Evolutionary conservation across 2,797 vertebrate species (phyloP).

Genomic region (Aeoliscus strigatus): DNA sequence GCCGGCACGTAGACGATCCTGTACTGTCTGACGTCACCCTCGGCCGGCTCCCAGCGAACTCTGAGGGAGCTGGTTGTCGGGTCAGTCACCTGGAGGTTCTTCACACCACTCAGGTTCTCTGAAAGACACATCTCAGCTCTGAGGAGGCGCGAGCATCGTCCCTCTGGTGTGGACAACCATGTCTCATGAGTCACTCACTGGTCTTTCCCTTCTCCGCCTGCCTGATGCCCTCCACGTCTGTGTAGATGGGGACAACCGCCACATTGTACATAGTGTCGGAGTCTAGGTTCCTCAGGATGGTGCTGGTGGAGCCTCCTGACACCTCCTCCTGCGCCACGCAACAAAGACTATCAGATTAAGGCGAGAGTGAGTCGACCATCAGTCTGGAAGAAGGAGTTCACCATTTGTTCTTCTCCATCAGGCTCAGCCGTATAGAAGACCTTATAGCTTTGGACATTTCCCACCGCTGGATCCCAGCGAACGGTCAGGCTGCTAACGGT

Average conservation of each 20-base stretch:
- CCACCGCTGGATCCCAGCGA: slow-evolving; percentile 91
- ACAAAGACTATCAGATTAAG: not conserved
- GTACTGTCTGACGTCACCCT: slow-evolving; percentile 90
- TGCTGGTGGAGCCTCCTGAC: slow-evolving; percentile 85
- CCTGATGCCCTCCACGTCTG: slow-evolving; percentile 86
- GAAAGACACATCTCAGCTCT: slow-evolving; percentile 27
- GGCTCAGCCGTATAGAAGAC: slow-evolving; percentile 80
- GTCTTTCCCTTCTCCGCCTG: slow-evolving; percentile 84
- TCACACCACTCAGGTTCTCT: slow-evolving; percentile 87
- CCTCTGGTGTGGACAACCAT: no score
- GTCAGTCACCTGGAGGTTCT: slow-evolving; percentile 88
- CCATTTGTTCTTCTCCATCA: slow-evolving; percentile 80
- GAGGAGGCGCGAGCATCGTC: not conserved
- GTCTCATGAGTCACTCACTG: slow-evolving; percentile 75
- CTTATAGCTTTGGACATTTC: slow-evolving; percentile 88
- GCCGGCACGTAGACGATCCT: slow-evolving; percentile 82
- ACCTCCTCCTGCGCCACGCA: slow-evolving; percentile 78
- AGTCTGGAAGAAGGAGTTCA: slow-evolving; percentile 49
- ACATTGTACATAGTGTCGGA: slow-evolving; percentile 84
- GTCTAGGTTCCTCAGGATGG: slow-evolving; percentile 81
- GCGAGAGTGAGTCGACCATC: not conserved
- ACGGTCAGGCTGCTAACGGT: slow-evolving; percentile 82
- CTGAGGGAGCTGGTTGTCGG: slow-evolving; percentile 89
- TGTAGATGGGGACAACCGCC: slow-evolving; percentile 85
- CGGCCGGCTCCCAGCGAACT: slow-evolving; percentile 90